Conservation (phyloP, 2,888 invertebrate species). For the Pecten maximus region DNA sequence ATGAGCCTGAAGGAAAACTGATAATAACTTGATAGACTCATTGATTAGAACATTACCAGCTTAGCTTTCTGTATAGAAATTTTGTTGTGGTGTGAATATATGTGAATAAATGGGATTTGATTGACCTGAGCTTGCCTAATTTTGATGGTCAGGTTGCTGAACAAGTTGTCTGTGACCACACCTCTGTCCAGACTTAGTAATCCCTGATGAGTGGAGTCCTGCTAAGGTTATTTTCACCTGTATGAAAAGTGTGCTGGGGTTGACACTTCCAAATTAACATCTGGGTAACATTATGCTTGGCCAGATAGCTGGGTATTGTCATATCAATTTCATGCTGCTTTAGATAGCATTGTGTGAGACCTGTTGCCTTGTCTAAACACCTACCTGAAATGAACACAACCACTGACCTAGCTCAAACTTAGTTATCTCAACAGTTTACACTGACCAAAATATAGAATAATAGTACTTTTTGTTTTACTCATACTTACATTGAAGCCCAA, state of each 20-base stretch:
- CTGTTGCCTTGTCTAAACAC: conserved; percentile 30
- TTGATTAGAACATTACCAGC: background rate
- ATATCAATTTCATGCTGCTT: background rate
- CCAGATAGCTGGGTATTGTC: background rate
- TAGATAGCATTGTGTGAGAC: background rate
- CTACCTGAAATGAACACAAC: background rate
- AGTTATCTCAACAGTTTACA: background rate
- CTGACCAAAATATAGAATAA: background rate
- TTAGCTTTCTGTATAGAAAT: background rate
- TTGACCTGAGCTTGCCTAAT: background rate
- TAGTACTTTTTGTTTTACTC: background rate
- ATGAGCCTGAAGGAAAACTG: background rate
- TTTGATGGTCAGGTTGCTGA: background rate
- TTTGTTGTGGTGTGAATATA: background rate
- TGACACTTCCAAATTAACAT: background rate
- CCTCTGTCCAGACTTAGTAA: background rate
- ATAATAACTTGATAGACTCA: background rate
- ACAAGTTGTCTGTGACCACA: background rate
- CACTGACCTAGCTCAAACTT: background rate
- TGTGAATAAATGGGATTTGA: background rate
- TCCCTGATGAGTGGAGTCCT: conserved; percentile 2
- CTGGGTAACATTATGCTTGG: background rate
- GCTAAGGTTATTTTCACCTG: conserved; percentile 28
- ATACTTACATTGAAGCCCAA: background rate
- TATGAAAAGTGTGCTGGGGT: conserved; percentile 18